Evolutionary conservation across 2,797 vertebrate species (phyloP).

Genomic region (Mormyrus hasselquistii): DNA sequence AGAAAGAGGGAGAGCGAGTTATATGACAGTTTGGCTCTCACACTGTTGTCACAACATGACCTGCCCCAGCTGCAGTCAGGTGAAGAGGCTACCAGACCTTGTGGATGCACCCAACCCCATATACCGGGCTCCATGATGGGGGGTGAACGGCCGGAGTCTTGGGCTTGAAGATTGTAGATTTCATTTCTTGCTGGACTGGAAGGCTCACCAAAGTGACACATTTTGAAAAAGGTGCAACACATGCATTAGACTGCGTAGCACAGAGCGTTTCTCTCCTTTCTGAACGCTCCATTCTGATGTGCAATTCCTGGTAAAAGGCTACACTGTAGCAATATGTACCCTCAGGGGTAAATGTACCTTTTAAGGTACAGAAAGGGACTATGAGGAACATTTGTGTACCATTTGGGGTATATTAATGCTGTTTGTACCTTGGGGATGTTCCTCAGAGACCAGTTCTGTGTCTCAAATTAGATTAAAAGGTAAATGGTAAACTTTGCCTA

Average conservation of each 20-base stretch:
- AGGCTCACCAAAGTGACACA: neutral
- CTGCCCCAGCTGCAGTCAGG: neutral
- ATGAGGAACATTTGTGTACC: neutral
- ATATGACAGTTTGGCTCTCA: neutral
- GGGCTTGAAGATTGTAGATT: neutral
- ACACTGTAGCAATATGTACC: neutral
- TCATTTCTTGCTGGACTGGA: neutral
- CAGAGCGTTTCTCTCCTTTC: neutral
- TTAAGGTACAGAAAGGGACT: neutral
- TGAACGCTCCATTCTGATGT: neutral
- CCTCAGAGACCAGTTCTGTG: neutral
- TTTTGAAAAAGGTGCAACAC: neutral
- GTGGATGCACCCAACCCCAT: neutral
- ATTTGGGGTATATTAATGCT: neutral
- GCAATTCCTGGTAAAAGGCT: neutral
- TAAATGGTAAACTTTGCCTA: neutral
- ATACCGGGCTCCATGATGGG: neutral
- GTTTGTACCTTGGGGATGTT: neutral
- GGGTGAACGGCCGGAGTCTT: neutral
- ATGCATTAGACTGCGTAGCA: neutral
- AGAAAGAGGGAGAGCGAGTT: neutral
- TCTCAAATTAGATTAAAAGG: neutral
- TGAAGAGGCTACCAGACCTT: neutral
- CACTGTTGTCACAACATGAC: neutral
- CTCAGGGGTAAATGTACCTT: neutral